These are phyloP conservation scores for Rhyacichthys aspro DNA, from an alignment of 2,797 vertebrate genomes.

Conservation along the genomic window DNA sequence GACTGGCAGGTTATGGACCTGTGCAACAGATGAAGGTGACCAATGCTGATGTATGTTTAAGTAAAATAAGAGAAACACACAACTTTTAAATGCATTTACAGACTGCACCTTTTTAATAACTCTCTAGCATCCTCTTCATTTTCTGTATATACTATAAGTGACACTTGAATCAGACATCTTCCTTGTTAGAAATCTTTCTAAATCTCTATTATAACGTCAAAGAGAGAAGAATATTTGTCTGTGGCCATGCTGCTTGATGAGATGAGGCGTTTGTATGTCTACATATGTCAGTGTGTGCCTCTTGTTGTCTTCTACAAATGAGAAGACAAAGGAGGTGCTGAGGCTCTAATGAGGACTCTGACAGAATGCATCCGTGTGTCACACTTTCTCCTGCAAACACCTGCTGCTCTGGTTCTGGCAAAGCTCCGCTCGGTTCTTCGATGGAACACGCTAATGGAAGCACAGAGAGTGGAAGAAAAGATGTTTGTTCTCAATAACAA, in stretches of 20 bases:
- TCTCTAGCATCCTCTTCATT: neutral
- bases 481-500: constrained; percentile 30
- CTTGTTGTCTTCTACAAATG: constrained; percentile 40
- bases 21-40: too few relatives aligned
- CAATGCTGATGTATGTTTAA: too few relatives aligned
- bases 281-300: neutral
- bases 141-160: too few relatives aligned
- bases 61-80: too few relatives aligned
- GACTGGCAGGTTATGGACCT: too few relatives aligned
- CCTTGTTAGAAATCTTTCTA: too few relatives aligned
- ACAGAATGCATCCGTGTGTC: constrained; percentile 59
- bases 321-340: constrained; percentile 56
- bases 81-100: too few relatives aligned
- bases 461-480: neutral
- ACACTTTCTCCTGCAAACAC: constrained; percentile 60
- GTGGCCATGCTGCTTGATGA: constrained; percentile 52
- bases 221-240: too few relatives aligned
- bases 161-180: too few relatives aligned
- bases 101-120: too few relatives aligned
- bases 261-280: neutral
- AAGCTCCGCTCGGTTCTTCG: constrained; percentile 13
- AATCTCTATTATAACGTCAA: neutral
- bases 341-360: constrained; percentile 63
- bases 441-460: constrained; percentile 24
- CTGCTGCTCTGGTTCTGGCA: constrained; percentile 54